Conservation (phyloP, 2,797 vertebrate species). For the Sandelia bainsii region DNA sequence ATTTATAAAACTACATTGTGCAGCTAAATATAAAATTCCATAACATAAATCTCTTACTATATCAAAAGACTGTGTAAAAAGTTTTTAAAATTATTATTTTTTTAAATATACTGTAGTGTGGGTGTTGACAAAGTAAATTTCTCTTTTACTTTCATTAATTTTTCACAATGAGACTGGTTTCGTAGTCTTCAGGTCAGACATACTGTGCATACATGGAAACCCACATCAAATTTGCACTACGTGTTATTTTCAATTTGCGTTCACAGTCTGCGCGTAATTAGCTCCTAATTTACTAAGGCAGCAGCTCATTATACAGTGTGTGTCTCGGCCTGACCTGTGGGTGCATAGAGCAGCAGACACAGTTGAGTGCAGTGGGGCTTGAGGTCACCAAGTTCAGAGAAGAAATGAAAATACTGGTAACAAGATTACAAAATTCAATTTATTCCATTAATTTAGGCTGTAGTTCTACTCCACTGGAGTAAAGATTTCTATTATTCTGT, state of each 20-base stretch:
- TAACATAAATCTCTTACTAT: background rate
- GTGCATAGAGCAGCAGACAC: background rate
- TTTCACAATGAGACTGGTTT: background rate
- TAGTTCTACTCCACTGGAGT: background rate
- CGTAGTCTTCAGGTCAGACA: background rate
- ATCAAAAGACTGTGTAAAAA: background rate
- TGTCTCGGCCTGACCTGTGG: constrained; percentile 18
- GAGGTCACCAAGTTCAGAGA: constrained; percentile 8
- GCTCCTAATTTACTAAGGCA: constrained; percentile 23
- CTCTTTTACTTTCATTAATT: background rate
- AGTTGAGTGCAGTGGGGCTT: constrained; percentile 7
- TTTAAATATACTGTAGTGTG: no score
- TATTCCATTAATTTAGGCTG: background rate
- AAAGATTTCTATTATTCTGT: no score
- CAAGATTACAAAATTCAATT: background rate
- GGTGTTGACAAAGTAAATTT: background rate
- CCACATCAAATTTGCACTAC: constrained; percentile 7
- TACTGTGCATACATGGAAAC: constrained; percentile 17
- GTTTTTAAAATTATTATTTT: background rate
- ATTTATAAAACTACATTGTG: background rate
- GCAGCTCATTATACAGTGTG: constrained; percentile 25
- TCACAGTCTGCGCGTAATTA: constrained; percentile 29
- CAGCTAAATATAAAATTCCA: background rate
- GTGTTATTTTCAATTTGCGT: constrained; percentile 23
- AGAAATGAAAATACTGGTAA: background rate